Percentiles rank a stretch among this genome's conserved stretches.
phyloP scores from a whole-genome alignment of 1,140 invertebrate species.

The Ditylenchus dipsaci region DNA sequence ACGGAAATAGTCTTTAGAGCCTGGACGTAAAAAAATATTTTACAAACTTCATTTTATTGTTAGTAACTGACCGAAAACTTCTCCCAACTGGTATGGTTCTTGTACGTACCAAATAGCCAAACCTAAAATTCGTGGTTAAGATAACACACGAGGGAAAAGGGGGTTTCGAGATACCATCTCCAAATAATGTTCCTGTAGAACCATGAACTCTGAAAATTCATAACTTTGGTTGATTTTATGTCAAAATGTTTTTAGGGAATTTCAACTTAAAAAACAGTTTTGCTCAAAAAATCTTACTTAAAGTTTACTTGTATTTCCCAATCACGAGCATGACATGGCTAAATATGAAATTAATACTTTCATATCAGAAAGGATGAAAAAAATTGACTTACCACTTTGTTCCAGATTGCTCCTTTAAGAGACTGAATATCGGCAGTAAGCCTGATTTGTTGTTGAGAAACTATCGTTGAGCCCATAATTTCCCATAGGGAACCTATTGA shows the following conservation, averaged over 20 bases:
- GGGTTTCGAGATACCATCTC: slow-evolving; percentile 78
- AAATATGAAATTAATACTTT: too few species aligned
- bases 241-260: not conserved
- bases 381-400: slow-evolving; percentile 72
- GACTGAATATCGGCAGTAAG: slow-evolving; percentile 90
- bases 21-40: too few species aligned
- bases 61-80: slow-evolving; percentile 70
- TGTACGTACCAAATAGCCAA: slow-evolving; percentile 93
- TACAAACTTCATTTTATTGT: too few species aligned
- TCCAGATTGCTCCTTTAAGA: slow-evolving; percentile 87
- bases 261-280: not conserved
- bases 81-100: slow-evolving; percentile 74
- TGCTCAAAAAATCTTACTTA: slow-evolving; percentile 59
- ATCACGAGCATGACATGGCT: slow-evolving; percentile 64
- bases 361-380: too few species aligned
- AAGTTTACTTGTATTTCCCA: slow-evolving; percentile 97
- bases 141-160: too few species aligned
- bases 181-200: slow-evolving; percentile 85
- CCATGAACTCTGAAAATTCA: slow-evolving; percentile 72
- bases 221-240: too few species aligned
- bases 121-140: too few species aligned
- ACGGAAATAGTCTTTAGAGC: slow-evolving; percentile 83
- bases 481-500: slow-evolving; percentile 81
- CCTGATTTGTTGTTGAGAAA: slow-evolving; percentile 86
- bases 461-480: slow-evolving; percentile 85